Conservation (phyloP, 2,797 vertebrate species). For the Phataginus tricuspis region DNA sequence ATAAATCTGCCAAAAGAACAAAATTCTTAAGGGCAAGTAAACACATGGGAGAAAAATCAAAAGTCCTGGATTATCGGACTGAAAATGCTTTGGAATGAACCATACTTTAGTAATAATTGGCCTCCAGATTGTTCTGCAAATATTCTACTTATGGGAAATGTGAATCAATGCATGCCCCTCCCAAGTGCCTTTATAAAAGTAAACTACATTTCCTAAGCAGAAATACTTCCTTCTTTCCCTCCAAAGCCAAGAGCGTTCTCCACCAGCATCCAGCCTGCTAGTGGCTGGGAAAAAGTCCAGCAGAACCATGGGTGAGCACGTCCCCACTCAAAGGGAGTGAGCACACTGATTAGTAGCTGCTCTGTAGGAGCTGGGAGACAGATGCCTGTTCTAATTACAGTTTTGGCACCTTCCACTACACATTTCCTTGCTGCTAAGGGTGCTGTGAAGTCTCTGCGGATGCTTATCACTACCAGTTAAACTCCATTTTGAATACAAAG, state of each 20-base stretch:
- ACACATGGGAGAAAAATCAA: slow-evolving; percentile 41
- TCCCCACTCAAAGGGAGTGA: slow-evolving; percentile 40
- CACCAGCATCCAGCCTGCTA: slow-evolving; percentile 20
- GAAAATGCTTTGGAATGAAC: neutral
- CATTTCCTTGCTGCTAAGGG: slow-evolving; percentile 66
- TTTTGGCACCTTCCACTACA: slow-evolving; percentile 73
- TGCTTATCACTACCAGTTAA: slow-evolving; percentile 64
- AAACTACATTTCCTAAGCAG: neutral
- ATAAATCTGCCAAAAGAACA: slow-evolving; percentile 46
- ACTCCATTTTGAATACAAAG: slow-evolving; percentile 67
- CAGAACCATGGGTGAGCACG: slow-evolving; percentile 63
- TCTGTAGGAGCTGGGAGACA: slow-evolving; percentile 65
- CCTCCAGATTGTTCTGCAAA: slow-evolving; percentile 58
- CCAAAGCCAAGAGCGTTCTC: slow-evolving; percentile 9
- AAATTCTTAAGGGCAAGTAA: slow-evolving; percentile 38
- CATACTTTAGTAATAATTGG: slow-evolving; percentile 44
- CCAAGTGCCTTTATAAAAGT: slow-evolving; percentile 25
- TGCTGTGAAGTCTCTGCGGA: slow-evolving; percentile 68
- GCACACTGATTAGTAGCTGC: slow-evolving; percentile 67
- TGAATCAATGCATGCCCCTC: slow-evolving; percentile 6
- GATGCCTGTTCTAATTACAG: slow-evolving; percentile 79
- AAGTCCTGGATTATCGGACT: slow-evolving; percentile 41
- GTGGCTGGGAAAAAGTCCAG: slow-evolving; percentile 57
- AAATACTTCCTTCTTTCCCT: neutral
- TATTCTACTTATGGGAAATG: neutral